A percentile compares a stretch with the other conserved stretches of the same genome.
phyloP scores from a whole-genome alignment of 1,140 invertebrate species.

The Holcopasites calliopsidis region DNA sequence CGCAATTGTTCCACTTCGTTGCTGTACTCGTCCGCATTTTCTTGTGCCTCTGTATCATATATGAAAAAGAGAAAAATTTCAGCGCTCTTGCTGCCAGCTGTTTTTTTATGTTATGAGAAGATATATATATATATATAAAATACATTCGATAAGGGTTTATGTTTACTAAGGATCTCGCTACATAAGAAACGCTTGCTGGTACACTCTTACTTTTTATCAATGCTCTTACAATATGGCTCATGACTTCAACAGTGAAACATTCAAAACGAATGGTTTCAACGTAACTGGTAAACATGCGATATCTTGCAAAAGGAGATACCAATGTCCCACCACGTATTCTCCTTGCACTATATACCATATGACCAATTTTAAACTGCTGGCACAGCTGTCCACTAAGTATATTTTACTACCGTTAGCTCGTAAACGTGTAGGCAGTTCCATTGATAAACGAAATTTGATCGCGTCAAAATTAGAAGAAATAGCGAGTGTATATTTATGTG shows the following conservation, averaged over 20 bases:
- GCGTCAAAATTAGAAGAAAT: neutral
- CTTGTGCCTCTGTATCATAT: conserved; percentile 83
- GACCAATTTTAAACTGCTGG: conserved; percentile 66
- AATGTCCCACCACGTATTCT: too few relatives aligned
- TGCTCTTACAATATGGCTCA: conserved; percentile 46
- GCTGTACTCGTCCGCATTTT: conserved; percentile 88
- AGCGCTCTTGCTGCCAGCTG: too few relatives aligned
- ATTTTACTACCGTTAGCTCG: conserved; percentile 11
- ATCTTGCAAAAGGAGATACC: conserved; percentile 40
- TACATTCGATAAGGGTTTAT: too few relatives aligned
- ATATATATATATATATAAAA: too few relatives aligned
- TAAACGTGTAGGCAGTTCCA: conserved; percentile 1
- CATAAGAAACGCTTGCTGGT: neutral
- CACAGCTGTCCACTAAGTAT: conserved; percentile 48
- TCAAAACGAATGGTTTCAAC: conserved; percentile 45
- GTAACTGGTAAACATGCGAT: conserved; percentile 45
- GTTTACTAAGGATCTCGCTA: neutral
- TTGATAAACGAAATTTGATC: conserved; percentile 5
- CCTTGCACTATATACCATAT: conserved; percentile 46
- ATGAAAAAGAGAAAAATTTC: neutral
- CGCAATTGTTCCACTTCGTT: conserved; percentile 90
- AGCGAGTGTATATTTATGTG: neutral
- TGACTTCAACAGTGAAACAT: conserved; percentile 11
- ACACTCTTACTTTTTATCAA: conserved; percentile 60
- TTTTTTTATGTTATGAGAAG: too few relatives aligned